A percentile compares a stretch with the other conserved stretches of the same genome.
These are phyloP conservation scores for Ceratina japonica DNA, from an alignment of 1,140 invertebrate species.

Conservation along the genomic window DNA sequence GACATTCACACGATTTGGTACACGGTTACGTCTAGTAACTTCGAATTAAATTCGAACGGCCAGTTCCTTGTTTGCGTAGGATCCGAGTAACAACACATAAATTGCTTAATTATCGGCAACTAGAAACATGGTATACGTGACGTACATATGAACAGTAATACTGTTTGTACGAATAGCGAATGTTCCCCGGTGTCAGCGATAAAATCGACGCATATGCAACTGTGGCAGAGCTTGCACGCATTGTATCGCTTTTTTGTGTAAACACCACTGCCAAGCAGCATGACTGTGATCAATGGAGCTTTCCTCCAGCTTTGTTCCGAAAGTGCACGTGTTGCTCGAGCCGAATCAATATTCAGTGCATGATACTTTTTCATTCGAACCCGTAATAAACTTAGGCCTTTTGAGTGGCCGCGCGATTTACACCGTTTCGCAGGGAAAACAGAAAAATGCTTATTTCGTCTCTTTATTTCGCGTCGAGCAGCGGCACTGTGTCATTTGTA, in stretches of 20 bases:
- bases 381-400: too few relatives aligned
- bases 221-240: background rate
- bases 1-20: too few relatives aligned
- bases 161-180: background rate
- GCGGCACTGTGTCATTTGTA: background rate
- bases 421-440: too few relatives aligned
- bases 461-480: background rate
- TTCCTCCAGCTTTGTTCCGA: background rate
- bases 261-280: background rate
- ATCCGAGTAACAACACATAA: background rate
- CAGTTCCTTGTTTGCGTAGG: background rate
- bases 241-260: background rate
- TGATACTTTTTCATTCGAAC: too few relatives aligned
- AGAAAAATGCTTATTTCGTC: background rate
- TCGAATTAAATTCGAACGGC: too few relatives aligned
- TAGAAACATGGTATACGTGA: background rate
- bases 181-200: constrained; percentile 10
- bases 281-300: constrained; percentile 8
- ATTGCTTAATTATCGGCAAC: background rate
- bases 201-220: background rate
- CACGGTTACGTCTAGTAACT: too few relatives aligned
- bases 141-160: background rate
- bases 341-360: too few relatives aligned
- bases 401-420: too few relatives aligned
- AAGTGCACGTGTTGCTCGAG: too few relatives aligned